A percentile compares a stretch with the other conserved stretches of the same genome.
These are phyloP conservation scores for Sphecodes monilicornis DNA, from an alignment of 2,888 invertebrate species.

Conservation along the genomic window DNA sequence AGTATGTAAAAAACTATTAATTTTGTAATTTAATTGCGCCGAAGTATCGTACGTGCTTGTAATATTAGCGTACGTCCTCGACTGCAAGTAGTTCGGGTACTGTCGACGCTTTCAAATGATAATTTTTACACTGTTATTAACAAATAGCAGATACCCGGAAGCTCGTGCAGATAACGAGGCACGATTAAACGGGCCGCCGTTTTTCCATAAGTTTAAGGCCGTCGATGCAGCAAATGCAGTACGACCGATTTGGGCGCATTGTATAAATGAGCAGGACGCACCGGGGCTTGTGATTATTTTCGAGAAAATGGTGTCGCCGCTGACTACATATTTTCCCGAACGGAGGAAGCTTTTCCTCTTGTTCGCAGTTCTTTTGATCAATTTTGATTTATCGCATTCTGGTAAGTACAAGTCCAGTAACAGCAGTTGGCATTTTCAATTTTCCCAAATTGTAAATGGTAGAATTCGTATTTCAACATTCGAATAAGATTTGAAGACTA, in stretches of 20 bases:
- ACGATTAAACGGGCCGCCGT: conserved; percentile 4
- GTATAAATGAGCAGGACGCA: background rate
- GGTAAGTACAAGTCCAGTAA: conserved; percentile 18
- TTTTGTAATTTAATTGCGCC: background rate
- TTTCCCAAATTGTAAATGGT: too few species aligned
- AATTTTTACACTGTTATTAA: conserved; percentile 9
- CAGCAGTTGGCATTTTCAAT: background rate
- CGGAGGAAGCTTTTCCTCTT: background rate
- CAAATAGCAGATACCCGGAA: conserved; percentile 29
- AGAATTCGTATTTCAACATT: too few species aligned
- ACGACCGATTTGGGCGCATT: background rate
- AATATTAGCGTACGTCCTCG: background rate
- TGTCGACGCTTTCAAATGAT: conserved; percentile 2
- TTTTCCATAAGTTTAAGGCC: conserved; percentile 39
- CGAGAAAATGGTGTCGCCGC: background rate
- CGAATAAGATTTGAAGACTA: too few species aligned
- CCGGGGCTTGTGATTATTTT: too few species aligned
- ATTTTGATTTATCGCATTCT: background rate
- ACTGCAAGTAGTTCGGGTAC: background rate
- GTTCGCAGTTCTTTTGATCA: background rate
- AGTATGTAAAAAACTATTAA: background rate
- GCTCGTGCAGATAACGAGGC: background rate
- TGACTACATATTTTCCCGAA: too few species aligned
- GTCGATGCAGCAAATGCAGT: background rate
- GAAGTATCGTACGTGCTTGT: background rate